A percentile compares a stretch with the other conserved stretches of the same genome.
These are phyloP conservation scores for Apomyelois bistriatella DNA, from an alignment of 2,888 invertebrate species.

Conservation along the genomic window DNA sequence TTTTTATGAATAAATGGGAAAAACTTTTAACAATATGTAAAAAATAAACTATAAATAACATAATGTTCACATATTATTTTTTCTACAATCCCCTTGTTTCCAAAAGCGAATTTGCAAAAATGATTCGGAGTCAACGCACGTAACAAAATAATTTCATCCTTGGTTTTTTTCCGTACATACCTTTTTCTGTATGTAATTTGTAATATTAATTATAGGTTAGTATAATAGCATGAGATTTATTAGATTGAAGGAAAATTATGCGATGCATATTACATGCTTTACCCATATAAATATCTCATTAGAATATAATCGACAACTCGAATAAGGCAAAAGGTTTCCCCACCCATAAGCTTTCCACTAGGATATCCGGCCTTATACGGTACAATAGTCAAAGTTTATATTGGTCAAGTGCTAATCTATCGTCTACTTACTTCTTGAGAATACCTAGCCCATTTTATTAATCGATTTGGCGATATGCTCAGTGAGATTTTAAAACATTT, in stretches of 20 bases:
- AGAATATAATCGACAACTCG: neutral
- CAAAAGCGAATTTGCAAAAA: no score
- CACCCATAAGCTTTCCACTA: constrained; percentile 27
- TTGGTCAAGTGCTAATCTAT: neutral
- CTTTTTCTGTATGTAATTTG: neutral
- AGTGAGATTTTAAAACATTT: no score
- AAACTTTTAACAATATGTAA: no score
- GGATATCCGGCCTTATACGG: constrained; percentile 29
- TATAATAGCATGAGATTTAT: neutral
- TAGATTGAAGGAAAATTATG: no score
- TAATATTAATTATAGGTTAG: neutral
- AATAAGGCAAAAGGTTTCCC: constrained; percentile 13
- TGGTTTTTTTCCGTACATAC: no score
- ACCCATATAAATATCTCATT: neutral
- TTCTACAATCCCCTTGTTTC: no score
- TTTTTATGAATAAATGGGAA: no score
- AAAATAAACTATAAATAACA: no score
- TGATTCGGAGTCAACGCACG: neutral
- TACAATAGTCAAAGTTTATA: neutral
- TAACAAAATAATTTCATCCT: neutral
- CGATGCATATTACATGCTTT: neutral
- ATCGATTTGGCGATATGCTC: no score
- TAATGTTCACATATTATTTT: no score
- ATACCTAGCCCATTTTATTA: no score
- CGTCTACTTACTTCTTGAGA: no score